Conservation (phyloP, 2,888 invertebrate genomes). For the Autographa pulchrina region DNA sequence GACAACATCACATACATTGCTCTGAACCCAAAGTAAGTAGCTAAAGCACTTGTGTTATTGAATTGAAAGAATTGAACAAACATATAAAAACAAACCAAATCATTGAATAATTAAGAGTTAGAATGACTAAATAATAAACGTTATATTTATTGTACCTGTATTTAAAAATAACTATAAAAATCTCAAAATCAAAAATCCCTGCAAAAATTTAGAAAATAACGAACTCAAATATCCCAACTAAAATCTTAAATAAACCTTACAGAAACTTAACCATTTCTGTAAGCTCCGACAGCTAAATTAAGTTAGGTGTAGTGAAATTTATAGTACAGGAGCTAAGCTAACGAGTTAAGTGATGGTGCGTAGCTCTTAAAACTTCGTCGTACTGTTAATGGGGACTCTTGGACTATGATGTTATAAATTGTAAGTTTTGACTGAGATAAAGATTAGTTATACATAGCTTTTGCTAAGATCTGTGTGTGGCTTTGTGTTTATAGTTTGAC, state of each 20-base stretch:
- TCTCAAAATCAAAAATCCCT: too few species aligned
- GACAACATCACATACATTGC: too few species aligned
- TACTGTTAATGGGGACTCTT: conserved; percentile 23
- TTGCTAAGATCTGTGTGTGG: not conserved
- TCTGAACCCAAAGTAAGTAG: too few species aligned
- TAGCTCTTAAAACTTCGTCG: conserved; percentile 48
- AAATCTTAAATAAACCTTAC: conserved; percentile 34
- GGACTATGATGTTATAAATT: conserved; percentile 26
- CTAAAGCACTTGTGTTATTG: too few species aligned
- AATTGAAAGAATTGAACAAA: too few species aligned
- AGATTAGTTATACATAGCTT: conserved; percentile 5
- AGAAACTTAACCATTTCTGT: conserved; percentile 28
- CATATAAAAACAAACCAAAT: too few species aligned
- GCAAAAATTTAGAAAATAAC: not conserved
- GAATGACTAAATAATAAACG: too few species aligned
- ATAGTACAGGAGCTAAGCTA: conserved; percentile 60
- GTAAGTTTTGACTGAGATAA: conserved; percentile 8
- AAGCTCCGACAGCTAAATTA: conserved; percentile 62
- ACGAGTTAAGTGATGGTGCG: conserved; percentile 63
- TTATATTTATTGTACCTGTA: too few species aligned
- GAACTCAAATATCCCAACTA: conserved; percentile 8
- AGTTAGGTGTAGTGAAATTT: conserved; percentile 69
- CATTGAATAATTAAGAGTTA: too few species aligned
- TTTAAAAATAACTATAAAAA: too few species aligned
- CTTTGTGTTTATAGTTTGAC: too few species aligned